Evolutionary conservation across 1,140 invertebrate species (phyloP).

Genomic region (Drosophila mauritiana): DNA sequence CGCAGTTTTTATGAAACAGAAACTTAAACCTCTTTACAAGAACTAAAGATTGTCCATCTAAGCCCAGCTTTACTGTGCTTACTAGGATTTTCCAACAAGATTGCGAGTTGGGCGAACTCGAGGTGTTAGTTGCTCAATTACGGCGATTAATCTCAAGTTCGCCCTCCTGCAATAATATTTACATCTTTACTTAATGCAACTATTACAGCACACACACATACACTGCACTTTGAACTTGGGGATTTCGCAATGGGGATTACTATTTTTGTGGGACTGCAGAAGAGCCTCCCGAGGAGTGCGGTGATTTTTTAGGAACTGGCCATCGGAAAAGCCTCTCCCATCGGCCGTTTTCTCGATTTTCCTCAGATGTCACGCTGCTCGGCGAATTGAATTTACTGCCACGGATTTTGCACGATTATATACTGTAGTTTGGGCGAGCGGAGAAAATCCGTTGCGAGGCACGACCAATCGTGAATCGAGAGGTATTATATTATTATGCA

Average conservation of each 20-base stretch:
- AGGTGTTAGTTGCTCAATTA: conserved; percentile 10
- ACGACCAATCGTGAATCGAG: conserved; percentile 52
- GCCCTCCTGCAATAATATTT: conserved; percentile 17
- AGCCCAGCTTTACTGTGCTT: conserved; percentile 3
- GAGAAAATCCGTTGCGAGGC: conserved; percentile 18
- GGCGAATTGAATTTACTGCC: conserved; percentile 35
- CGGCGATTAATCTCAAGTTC: conserved; percentile 8
- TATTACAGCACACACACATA: conserved; percentile 20
- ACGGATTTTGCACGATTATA: conserved; percentile 20
- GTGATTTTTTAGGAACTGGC: conserved; percentile 45
- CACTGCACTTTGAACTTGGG: conserved; percentile 50
- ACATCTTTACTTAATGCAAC: conserved; percentile 22
- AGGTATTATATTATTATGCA: conserved; percentile 61
- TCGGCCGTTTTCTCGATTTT: conserved; percentile 29
- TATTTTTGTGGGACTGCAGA: conserved; percentile 1
- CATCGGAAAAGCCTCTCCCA: conserved; percentile 37
- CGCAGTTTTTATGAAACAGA: background rate
- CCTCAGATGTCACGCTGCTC: conserved; percentile 4
- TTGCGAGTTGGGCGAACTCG: conserved; percentile 1
- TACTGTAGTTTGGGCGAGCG: conserved; percentile 10
- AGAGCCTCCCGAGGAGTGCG: conserved; percentile 38
- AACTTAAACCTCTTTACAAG: background rate
- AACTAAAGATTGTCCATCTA: background rate
- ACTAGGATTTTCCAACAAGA: conserved; percentile 2
- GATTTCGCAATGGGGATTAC: background rate